phyloP scores from a whole-genome alignment of 2,797 vertebrate genomes.

The Peromyscus nudipes region DNA sequence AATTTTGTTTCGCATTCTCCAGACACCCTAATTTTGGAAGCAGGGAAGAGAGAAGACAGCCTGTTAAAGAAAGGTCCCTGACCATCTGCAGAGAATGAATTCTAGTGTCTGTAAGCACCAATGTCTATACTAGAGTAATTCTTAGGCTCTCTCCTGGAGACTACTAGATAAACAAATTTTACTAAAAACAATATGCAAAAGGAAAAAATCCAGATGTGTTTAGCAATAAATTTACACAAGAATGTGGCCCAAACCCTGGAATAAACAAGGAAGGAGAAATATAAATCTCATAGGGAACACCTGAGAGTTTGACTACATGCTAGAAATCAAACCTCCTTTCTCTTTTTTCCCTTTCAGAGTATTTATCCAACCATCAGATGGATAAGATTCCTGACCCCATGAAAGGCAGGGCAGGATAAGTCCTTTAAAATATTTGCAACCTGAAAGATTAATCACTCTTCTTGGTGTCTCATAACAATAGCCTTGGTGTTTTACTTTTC shows the following conservation, averaged over 20 bases:
- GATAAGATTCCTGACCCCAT: conserved; percentile 19
- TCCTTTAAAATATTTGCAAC: conserved; percentile 35
- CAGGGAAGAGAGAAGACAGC: conserved; percentile 73
- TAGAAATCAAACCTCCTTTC: conserved; percentile 35
- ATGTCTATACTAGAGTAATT: conserved; percentile 63
- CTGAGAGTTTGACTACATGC: conserved; percentile 54
- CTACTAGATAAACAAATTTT: conserved; percentile 75
- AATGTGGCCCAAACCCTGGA: conserved; percentile 32
- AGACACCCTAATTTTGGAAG: conserved; percentile 77
- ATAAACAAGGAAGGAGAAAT: conserved; percentile 67
- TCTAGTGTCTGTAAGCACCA: conserved; percentile 34
- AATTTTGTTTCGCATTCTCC: conserved; percentile 84
- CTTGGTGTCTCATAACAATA: neutral
- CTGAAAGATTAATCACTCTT: neutral
- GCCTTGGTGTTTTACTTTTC: neutral
- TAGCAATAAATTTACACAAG: conserved; percentile 56
- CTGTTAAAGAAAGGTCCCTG: conserved; percentile 51
- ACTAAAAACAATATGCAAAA: conserved; percentile 70
- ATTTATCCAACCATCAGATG: conserved; percentile 39
- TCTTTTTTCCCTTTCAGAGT: neutral
- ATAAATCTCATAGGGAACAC: conserved; percentile 58
- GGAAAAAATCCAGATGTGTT: conserved; percentile 53
- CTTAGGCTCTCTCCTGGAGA: conserved; percentile 66
- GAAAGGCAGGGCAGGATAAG: conserved; percentile 22
- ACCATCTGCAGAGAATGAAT: conserved; percentile 74